Base-by-base conservation (phyloP, 2,113 vertebrate species). In the Nothocercus nigrocapillus region DNA sequence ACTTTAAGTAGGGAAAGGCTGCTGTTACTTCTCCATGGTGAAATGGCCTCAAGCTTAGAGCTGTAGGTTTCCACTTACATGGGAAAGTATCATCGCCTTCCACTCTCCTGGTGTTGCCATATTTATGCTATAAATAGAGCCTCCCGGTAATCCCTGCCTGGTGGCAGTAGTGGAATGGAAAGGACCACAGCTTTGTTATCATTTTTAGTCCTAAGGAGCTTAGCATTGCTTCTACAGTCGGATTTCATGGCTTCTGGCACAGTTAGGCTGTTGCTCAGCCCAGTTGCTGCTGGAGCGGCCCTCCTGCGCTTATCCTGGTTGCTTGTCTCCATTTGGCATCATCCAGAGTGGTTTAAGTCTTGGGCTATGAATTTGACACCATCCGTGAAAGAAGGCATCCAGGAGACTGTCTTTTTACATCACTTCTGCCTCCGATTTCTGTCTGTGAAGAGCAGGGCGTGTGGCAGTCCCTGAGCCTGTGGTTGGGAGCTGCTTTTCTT, bases 351-450 rank as follows among this genome's bases (percentile, higher is more conserved):
- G 64, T 5, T 1, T 45, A 25, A 54, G 45, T 9, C 13, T 11
- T 40, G 38, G 47, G 42, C 38, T 53, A 51, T 38, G 42, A 40
- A 62, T 38, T 5, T n/a, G 19, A 30, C 45, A 9, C 62, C 56
- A 59, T 66, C 45, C 38, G 8, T 49, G 47, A 89, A 20, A 1
- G 1, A 47, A 69, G 45, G 62, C 54, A 3, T 68, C 63, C 62
- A 24, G 66, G 53, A 28, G 18, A 19, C 13, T 0, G 10, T 15
- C 42, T 72, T 5, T 45, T 34, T 14, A 30, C 73, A n/a, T 74
- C 68, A 1, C 0, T 1, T 66, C 40, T 44, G 73, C 70, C 13
- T 16, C 5, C 0, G 0, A 7, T 28, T 38, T n/a, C 51, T 66
- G 77, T 44, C 47, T 40, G 30, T 64, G 45, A 40, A 58, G 69